Evolutionary conservation across 1,140 invertebrate species (phyloP).

Genomic region (Geopemphigus sp.): DNA sequence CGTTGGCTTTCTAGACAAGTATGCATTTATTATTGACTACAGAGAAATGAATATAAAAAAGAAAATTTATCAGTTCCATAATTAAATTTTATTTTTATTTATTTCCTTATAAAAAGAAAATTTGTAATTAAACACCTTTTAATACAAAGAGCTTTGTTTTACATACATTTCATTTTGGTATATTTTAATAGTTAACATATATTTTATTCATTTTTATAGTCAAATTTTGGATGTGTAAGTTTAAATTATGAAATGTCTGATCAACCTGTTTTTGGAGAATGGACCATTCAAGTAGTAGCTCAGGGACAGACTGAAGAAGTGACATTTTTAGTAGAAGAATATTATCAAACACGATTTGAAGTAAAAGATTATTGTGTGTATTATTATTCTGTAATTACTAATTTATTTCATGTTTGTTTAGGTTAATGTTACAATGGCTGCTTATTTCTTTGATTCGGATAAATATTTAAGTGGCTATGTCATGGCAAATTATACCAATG

Average conservation of each 20-base stretch:
- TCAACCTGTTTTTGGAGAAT: conserved; percentile 88
- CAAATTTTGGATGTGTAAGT: conserved; percentile 86
- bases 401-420: conserved; percentile 54
- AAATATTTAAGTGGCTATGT: conserved; percentile 77
- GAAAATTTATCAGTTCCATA: too few relatives aligned
- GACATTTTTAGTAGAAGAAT: conserved; percentile 86
- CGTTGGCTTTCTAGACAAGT: conserved; percentile 85
- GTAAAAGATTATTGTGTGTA: conserved; percentile 56
- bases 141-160: too few relatives aligned
- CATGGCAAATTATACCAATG: conserved; percentile 91
- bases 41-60: neutral
- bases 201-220: conserved; percentile 58
- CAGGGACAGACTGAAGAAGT: conserved; percentile 84
- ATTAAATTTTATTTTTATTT: too few relatives aligned
- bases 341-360: conserved; percentile 88
- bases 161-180: too few relatives aligned
- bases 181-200: conserved; percentile 16
- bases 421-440: conserved; percentile 93
- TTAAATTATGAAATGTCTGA: conserved; percentile 85
- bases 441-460: conserved; percentile 86
- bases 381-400: neutral
- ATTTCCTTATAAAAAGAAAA: too few relatives aligned
- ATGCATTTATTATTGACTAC: conserved; percentile 23
- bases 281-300: conserved; percentile 85
- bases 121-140: too few relatives aligned